A percentile compares a stretch with the other conserved stretches of the same genome.
phyloP scores from a whole-genome alignment of 2,888 invertebrate genomes.

The Nasonovia ribisnigri region DNA sequence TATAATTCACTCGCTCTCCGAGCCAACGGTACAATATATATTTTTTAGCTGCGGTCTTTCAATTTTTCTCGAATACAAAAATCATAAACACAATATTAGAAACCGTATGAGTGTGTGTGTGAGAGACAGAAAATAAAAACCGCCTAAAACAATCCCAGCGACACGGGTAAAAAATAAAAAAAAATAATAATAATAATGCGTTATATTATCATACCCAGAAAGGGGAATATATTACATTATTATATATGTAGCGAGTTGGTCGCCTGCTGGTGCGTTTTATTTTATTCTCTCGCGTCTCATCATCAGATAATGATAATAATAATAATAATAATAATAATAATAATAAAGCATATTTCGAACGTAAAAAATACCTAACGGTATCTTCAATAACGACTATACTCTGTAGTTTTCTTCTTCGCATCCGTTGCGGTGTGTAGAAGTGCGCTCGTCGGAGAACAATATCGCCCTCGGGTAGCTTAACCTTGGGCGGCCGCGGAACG shows the following conservation, averaged over 20 bases:
- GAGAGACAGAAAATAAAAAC: background rate
- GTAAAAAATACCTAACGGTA: constrained; percentile 61
- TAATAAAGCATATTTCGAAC: constrained; percentile 45
- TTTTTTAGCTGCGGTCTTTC: background rate
- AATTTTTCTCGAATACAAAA: background rate
- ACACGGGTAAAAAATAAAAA: background rate
- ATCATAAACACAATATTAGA: background rate
- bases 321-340: constrained; percentile 42
- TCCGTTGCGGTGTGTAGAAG: background rate
- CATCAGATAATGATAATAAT: constrained; percentile 64
- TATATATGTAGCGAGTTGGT: background rate
- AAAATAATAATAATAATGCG: background rate
- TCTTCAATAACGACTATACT: background rate
- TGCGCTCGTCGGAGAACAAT: constrained; percentile 41
- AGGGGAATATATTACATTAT: constrained; percentile 34
- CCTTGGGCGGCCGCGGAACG: constrained; percentile 46
- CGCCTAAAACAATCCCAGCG: background rate
- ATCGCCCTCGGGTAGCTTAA: constrained; percentile 61
- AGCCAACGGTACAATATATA: background rate
- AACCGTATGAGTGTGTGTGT: background rate
- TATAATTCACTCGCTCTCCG: background rate
- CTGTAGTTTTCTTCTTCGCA: constrained; percentile 19
- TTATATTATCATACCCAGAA: constrained; percentile 23
- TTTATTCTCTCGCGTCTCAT: constrained; percentile 36
- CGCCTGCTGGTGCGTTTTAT: constrained; percentile 41